Conservation (phyloP, 2,888 invertebrate genomes). For the Harpalus rubripes region DNA sequence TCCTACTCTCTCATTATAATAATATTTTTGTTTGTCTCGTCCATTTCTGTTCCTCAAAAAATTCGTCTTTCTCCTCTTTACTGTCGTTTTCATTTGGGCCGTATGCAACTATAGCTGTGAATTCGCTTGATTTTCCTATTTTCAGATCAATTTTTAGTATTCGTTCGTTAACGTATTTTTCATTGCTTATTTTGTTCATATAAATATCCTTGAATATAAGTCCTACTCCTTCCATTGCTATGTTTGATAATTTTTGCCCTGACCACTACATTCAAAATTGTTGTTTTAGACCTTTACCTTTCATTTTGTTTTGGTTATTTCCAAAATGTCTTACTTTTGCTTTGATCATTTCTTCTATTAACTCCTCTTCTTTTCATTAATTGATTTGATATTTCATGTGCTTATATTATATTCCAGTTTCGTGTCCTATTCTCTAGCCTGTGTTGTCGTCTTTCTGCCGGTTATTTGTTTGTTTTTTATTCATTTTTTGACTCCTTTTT, state of each 20-base stretch:
- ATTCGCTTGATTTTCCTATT: too few species aligned
- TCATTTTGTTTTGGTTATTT: background rate
- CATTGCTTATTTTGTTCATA: background rate
- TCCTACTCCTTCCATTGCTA: background rate
- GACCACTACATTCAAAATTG: constrained; percentile 1
- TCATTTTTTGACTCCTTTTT: background rate
- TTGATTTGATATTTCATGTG: constrained; percentile 4
- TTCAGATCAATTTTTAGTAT: too few species aligned
- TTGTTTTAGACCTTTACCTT: background rate
- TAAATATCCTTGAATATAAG: background rate
- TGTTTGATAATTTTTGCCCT: background rate
- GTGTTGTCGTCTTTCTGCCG: background rate
- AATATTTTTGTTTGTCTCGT: constrained; percentile 1
- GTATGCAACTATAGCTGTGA: background rate
- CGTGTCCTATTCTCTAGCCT: background rate
- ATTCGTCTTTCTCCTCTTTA: background rate
- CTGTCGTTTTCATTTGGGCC: background rate
- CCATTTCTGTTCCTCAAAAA: background rate
- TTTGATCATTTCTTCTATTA: constrained; percentile 3
- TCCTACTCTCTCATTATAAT: constrained; percentile 27
- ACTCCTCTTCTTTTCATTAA: constrained; percentile 16
- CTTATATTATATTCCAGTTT: background rate
- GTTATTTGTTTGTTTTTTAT: background rate
- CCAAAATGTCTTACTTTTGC: background rate
- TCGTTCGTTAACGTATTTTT: background rate